Base-by-base conservation (phyloP, 2,888 invertebrate genomes). In the Melanostoma scalare region DNA sequence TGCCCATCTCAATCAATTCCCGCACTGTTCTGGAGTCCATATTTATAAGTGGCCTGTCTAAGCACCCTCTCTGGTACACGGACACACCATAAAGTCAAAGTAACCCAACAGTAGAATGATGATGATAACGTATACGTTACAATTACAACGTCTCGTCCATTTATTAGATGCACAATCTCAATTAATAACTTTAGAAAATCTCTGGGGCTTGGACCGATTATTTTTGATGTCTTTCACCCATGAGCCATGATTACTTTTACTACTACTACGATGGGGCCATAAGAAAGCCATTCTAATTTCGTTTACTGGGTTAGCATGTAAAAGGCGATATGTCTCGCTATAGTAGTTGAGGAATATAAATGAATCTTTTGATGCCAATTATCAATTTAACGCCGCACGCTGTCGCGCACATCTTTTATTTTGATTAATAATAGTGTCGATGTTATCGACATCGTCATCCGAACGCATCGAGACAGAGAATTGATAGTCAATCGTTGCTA, bases 161-260 rank as follows among this genome's bases (percentile, higher is more conserved):
- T 56, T 61, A 8, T 61, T 6, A 63, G 50, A 63, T 63, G 63
- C 68, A 63, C 80, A 80, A 75, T 80, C 69, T 75, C 69, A 80
- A 80, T 80, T 75, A 80, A 80, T 65, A 79, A 80, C 63, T 58
- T 69, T 40, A 60, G 58, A 80, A 56, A 74, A 69, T 61, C 56
- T 40, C 44, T 50, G 6, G 56, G 48, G 30, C 33, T 56, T 20
- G 20, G 38, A 56, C 44, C 63, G 63, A 80, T 69, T 42, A 58
- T 58, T 60, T 63, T 40, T 55, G 60, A 58, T 48, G 65, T 46
- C 46, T 71, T 55, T 40, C 65, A 63, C 55, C 31, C 42, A n/a
- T n/a, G 35, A 63, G 48, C 31, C 42, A n/a, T n/a, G 35, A 52
- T 44, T 40, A 58, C 65, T 40, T 63, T 63, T 58, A 20, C 20